Base-by-base conservation (phyloP, 2,888 invertebrate genomes). In the Phasia obesa region DNA sequence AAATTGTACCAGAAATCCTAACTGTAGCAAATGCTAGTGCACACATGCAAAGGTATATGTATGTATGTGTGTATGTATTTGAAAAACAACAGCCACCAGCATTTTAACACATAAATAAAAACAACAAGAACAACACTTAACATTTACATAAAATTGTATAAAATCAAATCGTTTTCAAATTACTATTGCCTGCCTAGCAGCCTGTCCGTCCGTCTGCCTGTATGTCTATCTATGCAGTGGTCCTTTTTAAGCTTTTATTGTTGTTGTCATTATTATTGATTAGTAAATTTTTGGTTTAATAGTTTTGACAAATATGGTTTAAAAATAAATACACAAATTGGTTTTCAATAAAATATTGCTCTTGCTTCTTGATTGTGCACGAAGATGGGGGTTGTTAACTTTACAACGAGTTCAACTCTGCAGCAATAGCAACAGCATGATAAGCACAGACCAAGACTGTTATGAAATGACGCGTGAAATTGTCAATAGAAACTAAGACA, bases 61-160 rank as follows among this genome's bases (percentile, higher is more conserved):
- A 27, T 55, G 4, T 57, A 7, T 23, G 21, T 25, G 4, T 5
- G 4, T 23, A 9, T 17, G 23, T 23, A 19, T 47, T 44, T n/a
- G 2, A 27, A 51, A 25, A 51, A 60, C 19, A 60, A 71, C 69
- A 55, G 74, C 78, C 82, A 59, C 42, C 53, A 75, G 82, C 74
- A 79, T 70, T 78, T 78, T 75, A 65, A 67, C 74, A 78, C 70
- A 75, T 53, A 83, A 70, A 70, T 70, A 64, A 31, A 44, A 74
- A 59, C 55, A 76, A 53, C 23, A 35, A 38, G 13, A 71, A 44
- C 49, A 76, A 57, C 47, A 38, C 19, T 38, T 19, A 49, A 67
- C 17, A 70, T 64, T 78, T 59, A 59, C 71, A 71, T 57, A 42
- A 57, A 78, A 55, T 62, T 38, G 59, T 62, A 47, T 47, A 59